A percentile compares a stretch with the other conserved stretches of the same genome.
These are phyloP conservation scores for Pandion haliaetus DNA, from an alignment of 2,113 vertebrate genomes.

Conservation along the genomic window DNA sequence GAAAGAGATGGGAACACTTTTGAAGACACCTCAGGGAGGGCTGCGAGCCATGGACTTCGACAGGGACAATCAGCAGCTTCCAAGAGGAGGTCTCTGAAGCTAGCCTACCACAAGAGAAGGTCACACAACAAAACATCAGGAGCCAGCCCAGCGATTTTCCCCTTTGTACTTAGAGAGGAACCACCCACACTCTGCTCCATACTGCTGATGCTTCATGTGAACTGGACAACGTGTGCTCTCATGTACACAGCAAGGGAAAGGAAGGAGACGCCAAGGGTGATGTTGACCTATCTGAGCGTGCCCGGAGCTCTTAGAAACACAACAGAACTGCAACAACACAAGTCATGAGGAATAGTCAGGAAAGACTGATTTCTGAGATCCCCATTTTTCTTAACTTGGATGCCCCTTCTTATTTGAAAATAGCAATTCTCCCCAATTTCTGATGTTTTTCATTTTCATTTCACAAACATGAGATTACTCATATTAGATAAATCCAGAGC, in stretches of 20 bases:
- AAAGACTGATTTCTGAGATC: background rate
- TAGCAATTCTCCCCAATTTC: fast-evolving
- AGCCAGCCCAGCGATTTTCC: background rate
- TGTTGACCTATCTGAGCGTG: background rate
- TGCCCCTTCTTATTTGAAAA: background rate
- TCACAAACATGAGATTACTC: background rate
- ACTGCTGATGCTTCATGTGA: background rate
- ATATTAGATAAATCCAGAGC: background rate
- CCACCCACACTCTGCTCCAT: background rate
- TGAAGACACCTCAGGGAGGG: background rate
- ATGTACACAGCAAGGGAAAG: background rate
- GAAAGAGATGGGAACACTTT: background rate
- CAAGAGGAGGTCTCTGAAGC: background rate
- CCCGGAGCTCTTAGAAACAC: background rate
- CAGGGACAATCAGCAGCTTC: background rate
- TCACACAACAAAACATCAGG: background rate
- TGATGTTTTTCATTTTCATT: background rate
- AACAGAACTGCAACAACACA: background rate
- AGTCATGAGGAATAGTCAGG: background rate
- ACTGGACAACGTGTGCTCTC: background rate
- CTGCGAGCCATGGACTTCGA: background rate
- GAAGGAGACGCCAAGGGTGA: background rate
- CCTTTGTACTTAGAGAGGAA: background rate
- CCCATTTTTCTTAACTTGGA: background rate
- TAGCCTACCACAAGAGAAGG: background rate